Evolutionary conservation across 2,888 invertebrate species (phyloP).

Genomic region (Chloromyia formosa): DNA sequence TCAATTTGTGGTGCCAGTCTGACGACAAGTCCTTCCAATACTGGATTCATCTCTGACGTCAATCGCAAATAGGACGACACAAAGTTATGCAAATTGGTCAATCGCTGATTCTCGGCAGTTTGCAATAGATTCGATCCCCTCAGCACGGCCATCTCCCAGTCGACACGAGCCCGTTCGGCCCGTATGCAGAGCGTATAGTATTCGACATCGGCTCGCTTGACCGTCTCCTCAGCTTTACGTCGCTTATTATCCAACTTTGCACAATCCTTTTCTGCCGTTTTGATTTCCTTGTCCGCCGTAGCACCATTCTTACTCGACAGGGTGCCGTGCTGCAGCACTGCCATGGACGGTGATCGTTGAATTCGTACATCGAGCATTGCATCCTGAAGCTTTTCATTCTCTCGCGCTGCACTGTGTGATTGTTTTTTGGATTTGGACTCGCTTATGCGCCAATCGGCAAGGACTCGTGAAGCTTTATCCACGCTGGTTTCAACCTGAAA

Average conservation of each 20-base stretch:
- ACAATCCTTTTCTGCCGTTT: slow-evolving; percentile 71
- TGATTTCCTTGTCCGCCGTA: slow-evolving; percentile 63
- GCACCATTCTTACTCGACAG: slow-evolving; percentile 55
- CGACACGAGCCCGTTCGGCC: slow-evolving; percentile 87
- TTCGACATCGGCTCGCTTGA: slow-evolving; percentile 91
- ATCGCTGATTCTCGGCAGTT: slow-evolving; percentile 87
- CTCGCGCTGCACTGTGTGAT: slow-evolving; percentile 85
- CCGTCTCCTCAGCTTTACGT: slow-evolving; percentile 88
- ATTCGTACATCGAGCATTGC: slow-evolving; percentile 70
- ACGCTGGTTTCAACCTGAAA: slow-evolving; percentile 77
- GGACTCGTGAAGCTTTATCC: slow-evolving; percentile 82
- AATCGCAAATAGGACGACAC: slow-evolving; percentile 73
- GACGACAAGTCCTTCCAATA: slow-evolving; percentile 72
- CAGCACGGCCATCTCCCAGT: slow-evolving; percentile 90
- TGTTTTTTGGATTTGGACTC: slow-evolving; percentile 91
- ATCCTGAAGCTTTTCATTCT: slow-evolving; percentile 92
- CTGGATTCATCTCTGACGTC: slow-evolving; percentile 78
- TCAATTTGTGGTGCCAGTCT: slow-evolving; percentile 60
- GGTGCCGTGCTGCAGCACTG: slow-evolving; percentile 58
- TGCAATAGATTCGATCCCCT: slow-evolving; percentile 89
- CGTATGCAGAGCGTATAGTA: slow-evolving; percentile 92
- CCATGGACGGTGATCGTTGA: slow-evolving; percentile 64
- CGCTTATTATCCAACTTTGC: slow-evolving; percentile 87
- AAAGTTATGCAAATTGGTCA: slow-evolving; percentile 79
- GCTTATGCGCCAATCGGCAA: slow-evolving; percentile 85